phyloP scores from a whole-genome alignment of 2,888 invertebrate species.

The Phragmatobia fuliginosa region DNA sequence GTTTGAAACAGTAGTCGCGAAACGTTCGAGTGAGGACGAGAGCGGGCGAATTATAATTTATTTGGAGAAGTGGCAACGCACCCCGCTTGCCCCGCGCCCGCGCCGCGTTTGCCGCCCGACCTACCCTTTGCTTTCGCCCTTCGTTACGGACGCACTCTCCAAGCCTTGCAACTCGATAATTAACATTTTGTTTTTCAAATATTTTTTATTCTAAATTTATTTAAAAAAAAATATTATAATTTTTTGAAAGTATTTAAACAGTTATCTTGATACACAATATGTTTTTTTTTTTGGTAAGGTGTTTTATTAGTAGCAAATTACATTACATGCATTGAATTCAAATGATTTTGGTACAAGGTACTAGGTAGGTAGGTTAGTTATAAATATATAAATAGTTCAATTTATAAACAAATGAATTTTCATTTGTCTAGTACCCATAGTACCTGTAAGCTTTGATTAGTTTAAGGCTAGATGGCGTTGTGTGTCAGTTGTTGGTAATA shows the following conservation, averaged over 20 bases:
- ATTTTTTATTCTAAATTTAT: neutral
- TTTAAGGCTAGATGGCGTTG: too few species aligned
- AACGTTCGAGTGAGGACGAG: conserved; percentile 64
- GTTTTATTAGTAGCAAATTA: neutral
- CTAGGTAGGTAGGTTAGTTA: too few species aligned
- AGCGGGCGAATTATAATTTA: conserved; percentile 87
- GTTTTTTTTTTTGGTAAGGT: neutral
- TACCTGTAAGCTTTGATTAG: too few species aligned
- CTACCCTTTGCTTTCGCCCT: conserved; percentile 87
- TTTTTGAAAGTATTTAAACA: neutral
- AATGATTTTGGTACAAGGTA: too few species aligned
- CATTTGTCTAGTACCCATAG: too few species aligned
- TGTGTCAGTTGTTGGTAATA: too few species aligned
- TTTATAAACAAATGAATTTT: neutral
- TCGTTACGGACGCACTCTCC: conserved; percentile 78
- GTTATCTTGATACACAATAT: neutral
- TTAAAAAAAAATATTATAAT: neutral
- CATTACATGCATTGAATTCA: neutral
- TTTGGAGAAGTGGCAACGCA: conserved; percentile 87
- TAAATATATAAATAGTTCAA: too few species aligned
- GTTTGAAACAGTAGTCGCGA: conserved; percentile 73
- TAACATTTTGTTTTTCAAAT: conserved; percentile 5
- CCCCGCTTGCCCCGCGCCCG: conserved; percentile 63
- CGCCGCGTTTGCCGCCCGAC: conserved; percentile 67
- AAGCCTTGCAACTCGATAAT: conserved; percentile 73